These are phyloP conservation scores for Entomobrya multifasciata DNA, from an alignment of 2,888 invertebrate genomes.

Conservation along the genomic window DNA sequence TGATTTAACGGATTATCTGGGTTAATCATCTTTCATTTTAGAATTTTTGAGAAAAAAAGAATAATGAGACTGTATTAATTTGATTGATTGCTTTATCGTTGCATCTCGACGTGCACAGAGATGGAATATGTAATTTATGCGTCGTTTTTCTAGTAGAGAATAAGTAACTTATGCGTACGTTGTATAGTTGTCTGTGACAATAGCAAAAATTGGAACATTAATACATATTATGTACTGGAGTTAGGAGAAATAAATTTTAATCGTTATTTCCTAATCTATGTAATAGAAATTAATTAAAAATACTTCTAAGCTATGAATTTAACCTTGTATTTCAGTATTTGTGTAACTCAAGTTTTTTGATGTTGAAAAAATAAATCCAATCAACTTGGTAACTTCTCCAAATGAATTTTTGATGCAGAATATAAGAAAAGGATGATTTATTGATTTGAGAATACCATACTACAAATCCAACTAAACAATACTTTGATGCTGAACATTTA, in stretches of 20 bases:
- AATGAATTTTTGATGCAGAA: background rate
- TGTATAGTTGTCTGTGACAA: constrained; percentile 3
- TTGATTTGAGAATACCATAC: background rate
- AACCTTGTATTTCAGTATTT: constrained; percentile 16
- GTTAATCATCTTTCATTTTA: constrained; percentile 25
- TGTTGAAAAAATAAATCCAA: constrained; percentile 30
- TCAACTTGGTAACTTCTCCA: background rate
- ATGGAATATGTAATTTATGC: background rate
- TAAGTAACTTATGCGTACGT: background rate
- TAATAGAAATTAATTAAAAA: no score
- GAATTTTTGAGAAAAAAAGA: constrained; percentile 10
- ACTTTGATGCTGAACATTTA: constrained; percentile 15
- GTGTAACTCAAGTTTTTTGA: constrained; percentile 3
- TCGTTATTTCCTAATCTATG: no score
- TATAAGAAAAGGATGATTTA: background rate
- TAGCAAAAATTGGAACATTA: constrained; percentile 1
- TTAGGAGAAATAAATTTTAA: background rate
- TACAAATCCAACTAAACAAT: constrained; percentile 4
- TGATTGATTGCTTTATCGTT: background rate
- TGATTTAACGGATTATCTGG: constrained; percentile 53
- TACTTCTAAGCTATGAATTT: no score
- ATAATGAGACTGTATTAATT: constrained; percentile 60
- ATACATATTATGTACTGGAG: background rate
- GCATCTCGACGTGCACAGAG: no score
- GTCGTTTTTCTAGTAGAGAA: background rate